Base-by-base conservation (phyloP, 1,140 invertebrate genomes). In the Cotesia typhae region DNA sequence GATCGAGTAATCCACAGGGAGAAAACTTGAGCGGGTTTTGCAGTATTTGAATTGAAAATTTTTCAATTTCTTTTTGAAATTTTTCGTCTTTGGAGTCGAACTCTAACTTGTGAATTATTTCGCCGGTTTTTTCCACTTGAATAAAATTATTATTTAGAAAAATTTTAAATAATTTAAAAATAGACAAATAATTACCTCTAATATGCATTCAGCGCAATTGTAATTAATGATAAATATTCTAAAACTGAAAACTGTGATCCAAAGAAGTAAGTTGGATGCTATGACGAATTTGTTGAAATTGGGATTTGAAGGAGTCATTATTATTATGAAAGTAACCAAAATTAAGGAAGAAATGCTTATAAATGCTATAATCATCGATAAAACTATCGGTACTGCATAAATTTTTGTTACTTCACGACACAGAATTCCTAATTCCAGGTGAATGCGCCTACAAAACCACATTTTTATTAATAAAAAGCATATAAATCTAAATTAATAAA, bases 91-190 rank as follows among this genome's bases (percentile, higher is more conserved):
- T 9, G 37, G 35, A 63, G 10, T 37, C 10, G 2, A 63, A n/a
- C 10, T 12, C 60, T n/a, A 63, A 37, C 37, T 14, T 12, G 37
- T 63, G 60, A 63, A 63, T 63, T 37, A 63, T 63, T 63, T 63
- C 35, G 0, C 60, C 60, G 4, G 60, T 63, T 37, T 9, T 38
- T 63, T 10, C 14, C 28, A 63, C 60, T 63, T n/a, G 10, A 61
- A 61, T 35, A 20, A 20, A 4, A 20, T 35, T 20, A 28, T 28
- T 28, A 28, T 28, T 28, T 28, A 28, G 38, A 5, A 41, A 60
- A 3, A 60, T 17, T 0, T 47, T 47, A 10, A 28, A 28, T 28
- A 28, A 28, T 28, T 47, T 47, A 47, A 41, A 41, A 47, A 47
- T 47, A 47, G 6, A 47, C 10, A 14, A 61, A 61, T 20, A 9